These are phyloP conservation scores for Plebejus argus DNA, from an alignment of 2,888 invertebrate species.

Conservation along the genomic window DNA sequence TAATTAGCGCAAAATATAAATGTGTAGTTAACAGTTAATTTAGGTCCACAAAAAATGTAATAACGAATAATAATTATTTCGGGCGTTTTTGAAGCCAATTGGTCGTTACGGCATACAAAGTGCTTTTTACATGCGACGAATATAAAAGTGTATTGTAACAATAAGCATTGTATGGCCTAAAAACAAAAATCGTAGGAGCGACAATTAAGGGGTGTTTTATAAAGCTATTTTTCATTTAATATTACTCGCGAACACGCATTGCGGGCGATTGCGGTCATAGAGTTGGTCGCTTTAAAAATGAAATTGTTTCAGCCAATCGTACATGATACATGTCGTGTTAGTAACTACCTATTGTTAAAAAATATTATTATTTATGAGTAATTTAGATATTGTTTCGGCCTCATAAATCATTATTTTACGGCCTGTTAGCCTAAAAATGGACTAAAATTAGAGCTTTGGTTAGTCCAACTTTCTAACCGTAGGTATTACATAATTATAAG, in stretches of 20 bases:
- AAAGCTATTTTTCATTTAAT: constrained; percentile 45
- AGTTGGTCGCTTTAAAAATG: constrained; percentile 32
- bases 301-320: constrained; percentile 10
- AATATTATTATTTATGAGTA: constrained; percentile 10
- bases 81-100: neutral
- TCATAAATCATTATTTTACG: neutral
- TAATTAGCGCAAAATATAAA: neutral
- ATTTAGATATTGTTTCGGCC: neutral
- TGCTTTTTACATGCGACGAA: constrained; percentile 12
- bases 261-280: constrained; percentile 34
- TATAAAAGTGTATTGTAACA: constrained; percentile 22
- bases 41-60: constrained; percentile 9
- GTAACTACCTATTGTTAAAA: constrained; percentile 13
- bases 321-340: constrained; percentile 21
- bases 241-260: constrained; percentile 43
- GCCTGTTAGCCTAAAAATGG: neutral
- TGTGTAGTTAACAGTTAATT: neutral
- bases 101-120: neutral
- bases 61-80: neutral
- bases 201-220: constrained; percentile 44
- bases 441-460: neutral
- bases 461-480: neutral
- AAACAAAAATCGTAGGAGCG: constrained; percentile 31
- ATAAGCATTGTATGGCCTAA: constrained; percentile 23
- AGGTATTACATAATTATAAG: too few relatives aligned